Evolutionary conservation across 2,113 vertebrate genomes (phyloP), one percentile per base, ranked within the genome.

Genomic region (Tympanuchus pallidicinctus): DNA sequence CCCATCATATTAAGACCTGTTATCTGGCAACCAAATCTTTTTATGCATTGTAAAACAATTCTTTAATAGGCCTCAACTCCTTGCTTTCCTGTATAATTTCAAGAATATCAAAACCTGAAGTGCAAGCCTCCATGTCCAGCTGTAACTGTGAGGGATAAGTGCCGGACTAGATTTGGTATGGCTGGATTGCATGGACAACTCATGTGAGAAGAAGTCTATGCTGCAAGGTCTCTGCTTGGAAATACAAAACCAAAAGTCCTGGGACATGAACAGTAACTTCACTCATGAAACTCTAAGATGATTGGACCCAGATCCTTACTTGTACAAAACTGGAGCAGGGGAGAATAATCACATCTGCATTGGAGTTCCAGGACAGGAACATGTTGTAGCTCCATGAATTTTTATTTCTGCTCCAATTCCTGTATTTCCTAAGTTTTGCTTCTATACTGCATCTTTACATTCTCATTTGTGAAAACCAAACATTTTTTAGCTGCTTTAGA

Each of bases 401-500:
- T 87, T 71, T 28, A 74, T 11, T 24, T 74, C 65, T 74, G 10
- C 32, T 12, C 20, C 63, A 60, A 76, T 87, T 87, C 67, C 43
- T 48, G 19, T 59, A 72, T 72, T 65, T 72, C 67, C 2, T 10
- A 63, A 61, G 25, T 28, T 74, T 52, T 78, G 40, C n/a, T 73
- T 34, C 34, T 57, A 69, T 27, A 82, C 30, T 89, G n/a, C 38
- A 92, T 45, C 77, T 66, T 75, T 79, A 72, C 57, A 34, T 57
- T 72, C 30, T 13, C 42, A 77, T 27, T 72, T 74, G 25, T 54
- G 43, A 85, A 50, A 92, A 93, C 88, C 15, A 56, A 56, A 56
- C 10, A 81, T 66, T 56, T 59, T 76, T 57, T 52, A 89, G 24
- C 48, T 73, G 43, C 60, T 88, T 89, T 52, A 86, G 65, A 88